Base-by-base conservation (phyloP, 2,113 vertebrate species). In the Rissa tridactyla region DNA sequence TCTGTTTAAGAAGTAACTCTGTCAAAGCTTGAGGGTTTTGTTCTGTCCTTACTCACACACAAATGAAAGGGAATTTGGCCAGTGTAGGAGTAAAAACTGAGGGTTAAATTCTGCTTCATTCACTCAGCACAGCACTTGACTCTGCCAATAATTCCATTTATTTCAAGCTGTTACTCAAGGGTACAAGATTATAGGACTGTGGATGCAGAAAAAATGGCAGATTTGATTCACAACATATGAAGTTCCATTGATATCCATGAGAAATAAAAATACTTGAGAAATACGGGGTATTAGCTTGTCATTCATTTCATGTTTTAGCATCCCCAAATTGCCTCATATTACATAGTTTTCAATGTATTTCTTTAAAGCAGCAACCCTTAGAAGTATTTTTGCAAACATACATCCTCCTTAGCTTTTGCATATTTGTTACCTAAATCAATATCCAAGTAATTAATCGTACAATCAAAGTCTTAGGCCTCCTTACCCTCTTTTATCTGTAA, bases 381-480 rank as follows among this genome's bases (percentile, higher is more conserved):
- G 49, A 94, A 90, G 22, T 87, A 42, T 49, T 83, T 89, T 95
- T 90, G 55, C 58, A 94, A 92, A 77, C 13, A 52, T 34, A 64
- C 21, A 65, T 52, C 38, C 36, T 88, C 49, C 77, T 95, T 61
- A 78, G 65, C 38, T 94, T 96, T 68, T 95, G 70, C 81, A 91
- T 91, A 72, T 86, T 94, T 94, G 26, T 82, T 96, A 96, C 80
- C 36, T 58, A 94, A 95, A 97, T 97, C 96, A 94, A 97, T 98
- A 98, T 62, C 38, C 62, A 89, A 82, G 68, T 97, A 93, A 91
- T 97, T 97, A 98, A 97, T 97, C 95, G 81, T 94, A 49, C 88
- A 94, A 93, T 96, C 84, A 96, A 96, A 96, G 90, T 64, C 60
- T 70, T 82, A 52, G 73, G 54, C 60, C 46, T 86, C 30, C 47